Evolutionary conservation across 2,113 vertebrate genomes (phyloP).

Genomic region (Oceanodroma tethys): DNA sequence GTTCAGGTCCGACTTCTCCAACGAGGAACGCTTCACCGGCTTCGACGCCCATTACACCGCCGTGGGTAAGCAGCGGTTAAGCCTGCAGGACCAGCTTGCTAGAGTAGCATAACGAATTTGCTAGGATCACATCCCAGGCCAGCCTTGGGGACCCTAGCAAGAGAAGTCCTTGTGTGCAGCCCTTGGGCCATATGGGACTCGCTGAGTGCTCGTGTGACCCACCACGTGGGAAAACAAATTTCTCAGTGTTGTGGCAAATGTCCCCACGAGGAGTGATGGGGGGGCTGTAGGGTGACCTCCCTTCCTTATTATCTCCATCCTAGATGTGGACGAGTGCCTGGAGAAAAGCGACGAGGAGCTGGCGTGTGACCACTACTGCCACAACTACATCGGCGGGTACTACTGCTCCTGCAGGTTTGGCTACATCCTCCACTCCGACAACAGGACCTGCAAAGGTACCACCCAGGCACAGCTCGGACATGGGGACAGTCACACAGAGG

Average conservation of each 20-base stretch:
- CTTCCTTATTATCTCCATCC: neutral
- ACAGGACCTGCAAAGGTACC: conserved; percentile 92
- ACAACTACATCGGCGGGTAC: conserved; percentile 93
- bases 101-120: neutral
- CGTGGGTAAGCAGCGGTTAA: conserved; percentile 76
- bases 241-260: neutral
- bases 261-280: fast-evolving
- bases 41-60: conserved; percentile 91
- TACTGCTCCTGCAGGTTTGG: conserved; percentile 97
- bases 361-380: conserved; percentile 91
- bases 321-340: conserved; percentile 91
- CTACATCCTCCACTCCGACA: conserved; percentile 92
- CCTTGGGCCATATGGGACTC: neutral
- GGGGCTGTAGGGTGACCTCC: neutral
- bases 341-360: conserved; percentile 81
- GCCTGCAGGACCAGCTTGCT: neutral
- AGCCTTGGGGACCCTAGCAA: neutral
- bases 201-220: neutral
- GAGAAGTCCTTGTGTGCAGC: neutral
- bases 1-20: conserved; percentile 93
- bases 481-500: neutral
- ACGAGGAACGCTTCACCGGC: conserved; percentile 89
- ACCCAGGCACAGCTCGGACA: neutral
- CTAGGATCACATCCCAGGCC: neutral
- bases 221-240: neutral